Percentiles rank a stretch among this genome's conserved stretches.
Conservation (phyloP, 2,113 vertebrate genomes). For the Colinus virginianus region DNA sequence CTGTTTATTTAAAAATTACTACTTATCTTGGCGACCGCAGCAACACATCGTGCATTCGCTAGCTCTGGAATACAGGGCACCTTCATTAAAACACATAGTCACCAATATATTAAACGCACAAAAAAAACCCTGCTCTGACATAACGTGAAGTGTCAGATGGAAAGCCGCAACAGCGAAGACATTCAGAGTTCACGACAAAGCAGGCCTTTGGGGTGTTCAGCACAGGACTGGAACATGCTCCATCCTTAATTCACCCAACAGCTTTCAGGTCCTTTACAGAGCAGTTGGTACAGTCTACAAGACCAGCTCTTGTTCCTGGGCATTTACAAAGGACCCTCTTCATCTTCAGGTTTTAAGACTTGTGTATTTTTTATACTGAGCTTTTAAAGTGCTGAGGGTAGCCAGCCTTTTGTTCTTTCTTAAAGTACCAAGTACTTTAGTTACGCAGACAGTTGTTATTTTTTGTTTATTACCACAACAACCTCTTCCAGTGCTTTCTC, state of each 20-base stretch:
- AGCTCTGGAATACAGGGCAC: conserved; percentile 75
- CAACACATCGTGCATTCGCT: conserved; percentile 69
- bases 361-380: not conserved
- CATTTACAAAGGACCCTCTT: conserved; percentile 62
- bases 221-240: conserved; percentile 58
- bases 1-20: conserved; percentile 79
- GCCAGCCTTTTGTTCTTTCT: conserved; percentile 50
- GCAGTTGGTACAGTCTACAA: conserved; percentile 55
- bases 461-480: not conserved
- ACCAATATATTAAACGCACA: conserved; percentile 74
- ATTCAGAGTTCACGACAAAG: conserved; percentile 65
- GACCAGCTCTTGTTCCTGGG: conserved; percentile 56
- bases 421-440: not conserved
- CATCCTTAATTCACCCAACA: conserved; percentile 71
- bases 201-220: conserved; percentile 59
- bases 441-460: not conserved
- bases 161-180: conserved; percentile 69
- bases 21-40: conserved; percentile 77
- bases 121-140: conserved; percentile 60
- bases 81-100: conserved; percentile 77
- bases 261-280: conserved; percentile 47
- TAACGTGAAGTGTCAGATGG: conserved; percentile 73
- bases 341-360: conserved; percentile 14
- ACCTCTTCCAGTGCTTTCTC: not conserved
- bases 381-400: not conserved